Evolutionary conservation across 1,140 invertebrate genomes (phyloP), one percentile per base, ranked within the genome.

Genomic region (Temnothorax nylanderi): DNA sequence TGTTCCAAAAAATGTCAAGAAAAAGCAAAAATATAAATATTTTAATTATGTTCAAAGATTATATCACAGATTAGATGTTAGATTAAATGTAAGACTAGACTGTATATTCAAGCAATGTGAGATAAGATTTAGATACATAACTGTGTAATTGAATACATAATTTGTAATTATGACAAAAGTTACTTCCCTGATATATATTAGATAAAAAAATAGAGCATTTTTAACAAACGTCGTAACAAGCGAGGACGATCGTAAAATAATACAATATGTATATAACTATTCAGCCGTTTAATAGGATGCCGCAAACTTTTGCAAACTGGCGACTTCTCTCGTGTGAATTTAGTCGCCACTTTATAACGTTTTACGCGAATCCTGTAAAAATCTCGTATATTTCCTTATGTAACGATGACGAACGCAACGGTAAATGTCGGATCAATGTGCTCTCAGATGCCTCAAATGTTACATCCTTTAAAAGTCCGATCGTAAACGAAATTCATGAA

Each of bases 401-500:
- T 47, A 26, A 81, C 34, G 41, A 71, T 34, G 41, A 54, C 32
- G 49, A 81, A 18, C 21, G 21, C n/a, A 41, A 13, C 18, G 26
- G 34, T 47, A 34, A 65, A 78, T 13, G 41, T 65, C n/a, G 60
- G 18, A 44, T 21, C 64, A 34, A 26, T 34, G n/a, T 10, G 4
- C 16, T 37, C 77, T 69, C 26, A 47, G n/a, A 54, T 41, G n/a
- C 26, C 34, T 81, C 47, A 4, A 41, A 3, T 34, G 58, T 76
- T 76, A 41, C 86, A 58, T 60, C 54, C 58, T 62, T 64, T 62
- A 47, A 74, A 3, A 58, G 16, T 47, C 13, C 41, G 58, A 78
- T 67, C 64, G 51, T 76, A 69, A 76, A 88, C 32, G 41, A 37
- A 72, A 87, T 87, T 81, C 41, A 80, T 78, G 74, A 87, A 88